phyloP scores from a whole-genome alignment of 1,140 invertebrate species.

The Saccostrea glomerata region DNA sequence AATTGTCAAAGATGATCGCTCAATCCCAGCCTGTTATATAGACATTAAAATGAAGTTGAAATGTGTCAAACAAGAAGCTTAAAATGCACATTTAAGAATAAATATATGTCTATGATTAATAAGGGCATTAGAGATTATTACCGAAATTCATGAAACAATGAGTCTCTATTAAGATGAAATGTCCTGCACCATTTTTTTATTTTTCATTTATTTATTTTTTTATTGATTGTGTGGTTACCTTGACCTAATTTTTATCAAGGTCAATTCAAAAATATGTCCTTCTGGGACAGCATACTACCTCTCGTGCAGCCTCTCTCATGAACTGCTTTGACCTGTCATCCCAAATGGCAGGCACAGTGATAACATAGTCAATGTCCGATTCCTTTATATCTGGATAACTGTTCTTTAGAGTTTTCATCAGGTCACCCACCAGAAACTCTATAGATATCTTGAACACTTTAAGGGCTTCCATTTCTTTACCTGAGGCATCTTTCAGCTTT shows the following conservation, averaged over 20 bases:
- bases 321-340: slow-evolving; percentile 49
- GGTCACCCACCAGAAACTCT: slow-evolving; percentile 31
- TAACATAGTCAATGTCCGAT: slow-evolving; percentile 36
- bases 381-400: slow-evolving; percentile 32
- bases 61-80: background rate
- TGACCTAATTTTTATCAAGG: too few relatives aligned
- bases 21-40: slow-evolving; percentile 44
- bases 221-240: too few relatives aligned
- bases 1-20: slow-evolving; percentile 29
- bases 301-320: slow-evolving; percentile 44
- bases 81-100: too few relatives aligned
- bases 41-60: background rate
- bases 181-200: too few relatives aligned
- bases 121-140: too few relatives aligned
- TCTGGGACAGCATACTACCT: background rate
- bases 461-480: slow-evolving; percentile 40
- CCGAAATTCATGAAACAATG: too few relatives aligned
- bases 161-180: too few relatives aligned
- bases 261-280: background rate
- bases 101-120: too few relatives aligned
- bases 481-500: slow-evolving; percentile 43
- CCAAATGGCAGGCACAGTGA: slow-evolving; percentile 51
- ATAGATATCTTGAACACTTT: slow-evolving; percentile 43
- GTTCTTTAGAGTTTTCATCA: slow-evolving; percentile 33
- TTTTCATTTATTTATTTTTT: too few relatives aligned